Conservation (phyloP, 2,113 vertebrate species). For the Cromileptes altivelis region DNA sequence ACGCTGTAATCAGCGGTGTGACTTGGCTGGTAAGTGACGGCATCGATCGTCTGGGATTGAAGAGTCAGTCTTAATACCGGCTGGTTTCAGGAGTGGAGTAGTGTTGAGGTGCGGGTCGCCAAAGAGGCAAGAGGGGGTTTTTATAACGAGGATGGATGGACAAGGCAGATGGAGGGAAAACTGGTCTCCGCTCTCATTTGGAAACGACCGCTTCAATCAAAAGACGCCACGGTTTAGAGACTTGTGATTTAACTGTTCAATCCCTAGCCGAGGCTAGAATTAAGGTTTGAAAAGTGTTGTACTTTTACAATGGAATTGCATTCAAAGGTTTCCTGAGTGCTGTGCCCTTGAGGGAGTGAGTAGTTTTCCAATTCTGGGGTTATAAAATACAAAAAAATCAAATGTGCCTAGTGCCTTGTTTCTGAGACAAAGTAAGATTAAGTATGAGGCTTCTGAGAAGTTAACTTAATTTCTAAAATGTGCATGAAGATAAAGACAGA, state of each 20-base stretch:
- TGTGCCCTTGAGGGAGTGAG: slow-evolving; percentile 50
- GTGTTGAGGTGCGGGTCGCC: slow-evolving; percentile 36
- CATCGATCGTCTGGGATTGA: slow-evolving; percentile 81
- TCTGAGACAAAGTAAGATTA: slow-evolving; percentile 43
- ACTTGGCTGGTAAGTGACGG: slow-evolving; percentile 76
- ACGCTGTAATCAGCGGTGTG: slow-evolving; percentile 80
- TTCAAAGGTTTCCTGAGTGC: slow-evolving; percentile 52
- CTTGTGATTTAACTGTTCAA: slow-evolving; percentile 69
- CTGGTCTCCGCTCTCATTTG: slow-evolving; percentile 71
- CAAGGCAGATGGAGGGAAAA: slow-evolving; percentile 61
- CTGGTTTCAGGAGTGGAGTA: slow-evolving; percentile 61
- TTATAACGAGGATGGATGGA: slow-evolving; percentile 81
- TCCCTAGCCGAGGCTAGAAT: slow-evolving; percentile 49
- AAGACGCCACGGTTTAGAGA: slow-evolving; percentile 64
- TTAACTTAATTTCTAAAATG: slow-evolving; percentile 21
- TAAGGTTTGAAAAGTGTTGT: slow-evolving; percentile 61
- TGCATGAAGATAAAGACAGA: neutral
- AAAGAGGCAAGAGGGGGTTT: slow-evolving; percentile 47
- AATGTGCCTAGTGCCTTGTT: slow-evolving; percentile 11
- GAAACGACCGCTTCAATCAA: slow-evolving; percentile 72
- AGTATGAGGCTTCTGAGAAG: slow-evolving; percentile 10
- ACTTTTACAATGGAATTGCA: slow-evolving; percentile 60
- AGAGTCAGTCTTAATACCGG: slow-evolving; percentile 82
- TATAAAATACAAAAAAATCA: slow-evolving; percentile 38
- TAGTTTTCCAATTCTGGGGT: slow-evolving; percentile 40